Conservation (phyloP, 1,140 invertebrate species). For the Zaprionus gabonicus region DNA sequence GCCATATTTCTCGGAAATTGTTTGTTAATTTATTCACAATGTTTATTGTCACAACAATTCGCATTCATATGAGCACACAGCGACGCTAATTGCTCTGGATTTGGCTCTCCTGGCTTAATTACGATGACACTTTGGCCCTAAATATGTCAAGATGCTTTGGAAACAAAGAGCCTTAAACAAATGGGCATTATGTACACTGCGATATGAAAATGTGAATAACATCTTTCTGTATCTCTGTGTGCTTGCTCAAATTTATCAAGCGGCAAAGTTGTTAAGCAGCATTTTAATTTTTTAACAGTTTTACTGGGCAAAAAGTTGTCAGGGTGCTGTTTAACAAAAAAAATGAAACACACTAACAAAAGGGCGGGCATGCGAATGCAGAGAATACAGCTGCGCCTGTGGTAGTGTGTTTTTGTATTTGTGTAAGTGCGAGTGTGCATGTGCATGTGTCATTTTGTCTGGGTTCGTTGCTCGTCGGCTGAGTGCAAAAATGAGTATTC, state of each 20-base stretch:
- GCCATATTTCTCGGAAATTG: slow-evolving; percentile 29
- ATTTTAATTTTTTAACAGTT: slow-evolving; percentile 82
- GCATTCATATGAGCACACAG: slow-evolving; percentile 35
- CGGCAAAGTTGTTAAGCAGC: slow-evolving; percentile 76
- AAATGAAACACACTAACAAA: slow-evolving; percentile 14
- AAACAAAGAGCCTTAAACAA: slow-evolving; percentile 66
- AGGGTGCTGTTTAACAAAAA: slow-evolving; percentile 57
- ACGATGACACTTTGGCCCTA: slow-evolving; percentile 66
- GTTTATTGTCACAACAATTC: slow-evolving; percentile 65
- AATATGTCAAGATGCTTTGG: slow-evolving; percentile 57
- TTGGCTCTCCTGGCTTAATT: slow-evolving; percentile 58
- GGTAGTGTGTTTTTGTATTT: slow-evolving; percentile 1
- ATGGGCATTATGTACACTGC: slow-evolving; percentile 43
- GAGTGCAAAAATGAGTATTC: slow-evolving; percentile 73
- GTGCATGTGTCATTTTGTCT: slow-evolving; percentile 67
- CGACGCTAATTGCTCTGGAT: slow-evolving; percentile 45
- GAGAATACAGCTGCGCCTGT: not conserved
- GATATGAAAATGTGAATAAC: slow-evolving; percentile 3
- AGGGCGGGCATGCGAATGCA: slow-evolving; percentile 3
- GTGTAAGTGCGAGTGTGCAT: slow-evolving; percentile 51
- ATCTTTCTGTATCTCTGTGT: slow-evolving; percentile 28
- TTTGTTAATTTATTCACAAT: slow-evolving; percentile 48
- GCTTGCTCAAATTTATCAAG: slow-evolving; percentile 76
- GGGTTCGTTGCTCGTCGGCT: slow-evolving; percentile 76
- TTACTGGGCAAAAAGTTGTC: slow-evolving; percentile 70